Evolutionary conservation across 2,888 invertebrate species (phyloP).

Genomic region (Geotrupes spiniger): DNA sequence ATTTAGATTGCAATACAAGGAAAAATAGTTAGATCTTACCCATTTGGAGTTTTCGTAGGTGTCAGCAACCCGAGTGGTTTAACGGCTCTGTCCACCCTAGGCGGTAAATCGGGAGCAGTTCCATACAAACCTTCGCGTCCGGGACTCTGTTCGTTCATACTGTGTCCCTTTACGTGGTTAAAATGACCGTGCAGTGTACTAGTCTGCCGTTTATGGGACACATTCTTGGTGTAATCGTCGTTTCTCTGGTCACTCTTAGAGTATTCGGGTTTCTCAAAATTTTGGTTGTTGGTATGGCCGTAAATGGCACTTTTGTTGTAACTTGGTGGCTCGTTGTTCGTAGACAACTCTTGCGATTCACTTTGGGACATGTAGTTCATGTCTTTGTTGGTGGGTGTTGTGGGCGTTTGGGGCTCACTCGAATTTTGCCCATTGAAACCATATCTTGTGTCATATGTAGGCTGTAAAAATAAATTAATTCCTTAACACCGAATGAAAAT

Average conservation of each 20-base stretch:
- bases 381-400: constrained; percentile 39
- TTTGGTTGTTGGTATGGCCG: constrained; percentile 12
- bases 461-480: constrained; percentile 38
- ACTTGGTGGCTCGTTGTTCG: constrained; percentile 34
- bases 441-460: constrained; percentile 47
- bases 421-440: constrained; percentile 39
- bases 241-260: constrained; percentile 33
- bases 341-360: constrained; percentile 37
- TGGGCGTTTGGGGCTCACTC: constrained; percentile 32
- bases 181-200: constrained; percentile 46
- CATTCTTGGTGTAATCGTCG: constrained; percentile 34
- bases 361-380: constrained; percentile 41
- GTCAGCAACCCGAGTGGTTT: constrained; percentile 65
- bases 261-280: constrained; percentile 26
- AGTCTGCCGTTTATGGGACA: constrained; percentile 46
- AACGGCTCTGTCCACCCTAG: constrained; percentile 73
- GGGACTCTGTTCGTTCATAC: constrained; percentile 41
- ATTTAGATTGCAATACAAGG: no score
- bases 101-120: constrained; percentile 77
- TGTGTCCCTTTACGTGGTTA: constrained; percentile 41
- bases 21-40: constrained; percentile 37
- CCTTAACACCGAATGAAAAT: background rate
- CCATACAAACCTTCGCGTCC: constrained; percentile 45
- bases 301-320: constrained; percentile 27
- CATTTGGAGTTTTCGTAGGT: constrained; percentile 45